Conservation (phyloP, 2,797 vertebrate species). For the Eulemur coronatus region DNA sequence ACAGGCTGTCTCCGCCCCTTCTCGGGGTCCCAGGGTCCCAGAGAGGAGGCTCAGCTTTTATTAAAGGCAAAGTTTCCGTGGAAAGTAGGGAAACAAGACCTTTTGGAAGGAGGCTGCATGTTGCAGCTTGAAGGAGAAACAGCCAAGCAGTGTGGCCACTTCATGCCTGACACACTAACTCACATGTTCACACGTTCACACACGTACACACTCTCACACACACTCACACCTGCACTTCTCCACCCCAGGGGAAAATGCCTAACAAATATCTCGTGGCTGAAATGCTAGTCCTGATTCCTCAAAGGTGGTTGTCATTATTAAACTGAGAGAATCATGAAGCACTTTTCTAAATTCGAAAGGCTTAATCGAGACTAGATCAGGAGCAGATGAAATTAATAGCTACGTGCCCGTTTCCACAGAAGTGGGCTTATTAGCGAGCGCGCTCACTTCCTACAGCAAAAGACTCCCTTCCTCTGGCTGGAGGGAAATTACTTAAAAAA, state of each 20-base stretch:
- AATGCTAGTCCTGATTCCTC: constrained; percentile 78
- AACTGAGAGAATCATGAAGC: constrained; percentile 80
- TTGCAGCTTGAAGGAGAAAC: not conserved
- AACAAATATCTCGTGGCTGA: constrained; percentile 76
- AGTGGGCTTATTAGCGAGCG: constrained; percentile 83
- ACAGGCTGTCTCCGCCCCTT: not conserved
- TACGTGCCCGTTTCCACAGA: constrained; percentile 83
- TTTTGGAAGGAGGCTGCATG: not conserved
- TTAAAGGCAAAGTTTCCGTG: not conserved
- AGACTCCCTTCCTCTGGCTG: constrained; percentile 74
- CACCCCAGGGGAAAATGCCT: constrained; percentile 68
- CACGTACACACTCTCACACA: not conserved
- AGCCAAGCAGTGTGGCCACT: too few relatives aligned
- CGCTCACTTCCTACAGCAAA: constrained; percentile 79
- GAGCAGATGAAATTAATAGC: constrained; percentile 82
- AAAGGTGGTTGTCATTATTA: constrained; percentile 81
- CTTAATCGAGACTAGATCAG: constrained; percentile 83
- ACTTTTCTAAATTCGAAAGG: constrained; percentile 83
- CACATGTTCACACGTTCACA: not conserved
- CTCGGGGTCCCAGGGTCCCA: not conserved
- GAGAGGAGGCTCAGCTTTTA: not conserved
- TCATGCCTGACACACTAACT: not conserved
- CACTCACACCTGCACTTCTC: not conserved
- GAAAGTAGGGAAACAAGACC: not conserved
- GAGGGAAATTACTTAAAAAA: constrained; percentile 75